phyloP scores from a whole-genome alignment of 2,113 vertebrate genomes.

The Onychostoma macrolepis region DNA sequence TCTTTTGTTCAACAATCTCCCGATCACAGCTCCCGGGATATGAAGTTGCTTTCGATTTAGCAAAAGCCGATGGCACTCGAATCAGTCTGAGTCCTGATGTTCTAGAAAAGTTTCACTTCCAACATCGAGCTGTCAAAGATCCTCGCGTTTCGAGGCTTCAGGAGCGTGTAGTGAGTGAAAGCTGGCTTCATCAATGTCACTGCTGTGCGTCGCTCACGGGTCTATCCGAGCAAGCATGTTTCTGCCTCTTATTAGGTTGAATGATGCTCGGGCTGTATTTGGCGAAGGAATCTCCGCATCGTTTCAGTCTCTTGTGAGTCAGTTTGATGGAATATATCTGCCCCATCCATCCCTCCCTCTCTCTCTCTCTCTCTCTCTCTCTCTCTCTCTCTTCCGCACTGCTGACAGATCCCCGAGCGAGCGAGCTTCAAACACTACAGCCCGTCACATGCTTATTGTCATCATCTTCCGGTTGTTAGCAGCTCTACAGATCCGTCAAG shows the following conservation, averaged over 20 bases:
- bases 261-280: conserved; percentile 9
- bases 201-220: neutral
- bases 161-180: conserved; percentile 28
- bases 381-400: conserved; percentile 48
- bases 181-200: conserved; percentile 21
- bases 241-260: neutral
- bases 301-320: conserved; percentile 34
- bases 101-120: conserved; percentile 47
- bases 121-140: conserved; percentile 26
- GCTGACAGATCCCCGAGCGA: conserved; percentile 39
- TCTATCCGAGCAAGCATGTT: neutral
- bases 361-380: conserved; percentile 32
- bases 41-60: conserved; percentile 28
- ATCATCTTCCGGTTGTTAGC: neutral
- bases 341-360: conserved; percentile 26
- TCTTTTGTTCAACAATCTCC: conserved; percentile 31
- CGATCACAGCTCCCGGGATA: neutral
- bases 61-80: neutral
- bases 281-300: conserved; percentile 30
- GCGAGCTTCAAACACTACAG: neutral
- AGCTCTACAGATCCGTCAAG: neutral
- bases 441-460: neutral
- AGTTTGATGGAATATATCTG: conserved; percentile 31
- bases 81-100: neutral
- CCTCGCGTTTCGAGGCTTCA: neutral